Percentiles rank a stretch among this genome's conserved stretches.
These are phyloP conservation scores for Holocentrus rufus DNA, from an alignment of 2,797 vertebrate genomes.

Conservation along the genomic window DNA sequence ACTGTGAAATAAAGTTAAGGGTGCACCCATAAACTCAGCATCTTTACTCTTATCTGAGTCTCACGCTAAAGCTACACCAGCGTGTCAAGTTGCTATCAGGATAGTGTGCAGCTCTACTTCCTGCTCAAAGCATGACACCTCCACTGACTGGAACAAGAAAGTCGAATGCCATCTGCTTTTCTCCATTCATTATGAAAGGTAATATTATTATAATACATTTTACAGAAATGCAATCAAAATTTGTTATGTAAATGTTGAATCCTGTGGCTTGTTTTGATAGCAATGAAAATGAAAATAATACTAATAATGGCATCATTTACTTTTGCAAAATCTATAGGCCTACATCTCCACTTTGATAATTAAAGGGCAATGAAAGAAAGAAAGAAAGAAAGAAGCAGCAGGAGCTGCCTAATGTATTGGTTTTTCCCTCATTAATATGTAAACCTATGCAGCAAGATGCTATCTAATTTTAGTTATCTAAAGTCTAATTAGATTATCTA, in stretches of 20 bases:
- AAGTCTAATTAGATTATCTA: not conserved
- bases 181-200: not conserved
- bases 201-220: not conserved
- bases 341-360: too few species aligned
- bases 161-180: not conserved
- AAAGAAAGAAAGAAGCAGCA: too few species aligned
- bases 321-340: too few species aligned
- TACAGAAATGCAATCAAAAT: not conserved
- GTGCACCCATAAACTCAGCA: slow-evolving; percentile 78
- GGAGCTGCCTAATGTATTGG: not conserved
- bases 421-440: slow-evolving; percentile 4
- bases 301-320: too few species aligned
- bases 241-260: not conserved
- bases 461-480: too few species aligned
- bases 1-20: slow-evolving; percentile 88
- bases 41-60: slow-evolving; percentile 59
- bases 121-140: not conserved
- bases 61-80: not conserved
- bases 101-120: not conserved
- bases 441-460: not conserved
- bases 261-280: not conserved
- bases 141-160: not conserved
- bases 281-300: not conserved
- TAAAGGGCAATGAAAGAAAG: too few species aligned
- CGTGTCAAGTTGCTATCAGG: too few species aligned